Conservation (phyloP, 2,113 vertebrate species). For the Aspidoscelis tigris region DNA sequence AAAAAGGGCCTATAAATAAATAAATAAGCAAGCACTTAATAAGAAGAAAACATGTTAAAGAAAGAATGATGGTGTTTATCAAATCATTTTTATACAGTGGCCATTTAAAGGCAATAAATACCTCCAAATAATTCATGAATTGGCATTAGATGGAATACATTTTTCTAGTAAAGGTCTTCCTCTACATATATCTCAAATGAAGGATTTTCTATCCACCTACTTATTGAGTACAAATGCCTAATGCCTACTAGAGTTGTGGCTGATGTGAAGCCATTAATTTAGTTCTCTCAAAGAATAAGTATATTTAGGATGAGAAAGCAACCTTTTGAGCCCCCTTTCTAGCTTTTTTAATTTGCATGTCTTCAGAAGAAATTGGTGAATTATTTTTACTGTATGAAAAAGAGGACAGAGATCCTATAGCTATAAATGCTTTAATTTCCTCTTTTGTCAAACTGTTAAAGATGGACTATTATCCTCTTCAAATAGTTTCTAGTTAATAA, state of each 20-base stretch:
- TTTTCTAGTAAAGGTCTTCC: constrained; percentile 46
- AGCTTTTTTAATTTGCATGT: neutral
- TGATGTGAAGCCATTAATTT: constrained; percentile 42
- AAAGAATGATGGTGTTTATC: neutral
- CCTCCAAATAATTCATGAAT: constrained; percentile 34
- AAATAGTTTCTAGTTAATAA: too few species aligned
- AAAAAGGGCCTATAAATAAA: constrained; percentile 11
- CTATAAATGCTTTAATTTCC: too few species aligned
- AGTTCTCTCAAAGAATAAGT: constrained; percentile 35
- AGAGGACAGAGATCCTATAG: neutral
- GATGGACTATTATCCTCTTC: too few species aligned
- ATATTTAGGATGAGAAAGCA: constrained; percentile 19
- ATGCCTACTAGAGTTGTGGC: constrained; percentile 40
- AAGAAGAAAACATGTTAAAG: constrained; percentile 24
- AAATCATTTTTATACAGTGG: constrained; percentile 58
- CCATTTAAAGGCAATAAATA: constrained; percentile 61
- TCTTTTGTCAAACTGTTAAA: too few species aligned
- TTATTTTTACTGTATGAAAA: too few species aligned
- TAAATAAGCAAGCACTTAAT: constrained; percentile 46
- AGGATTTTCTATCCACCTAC: constrained; percentile 42
- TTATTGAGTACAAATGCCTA: constrained; percentile 54
- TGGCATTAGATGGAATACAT: constrained; percentile 42
- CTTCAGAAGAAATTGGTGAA: too few species aligned
- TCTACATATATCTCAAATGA: constrained; percentile 41
- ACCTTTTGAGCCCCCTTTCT: neutral